Evolutionary conservation across 1,140 invertebrate species (phyloP).

Genomic region (Streblospio benedicti): DNA sequence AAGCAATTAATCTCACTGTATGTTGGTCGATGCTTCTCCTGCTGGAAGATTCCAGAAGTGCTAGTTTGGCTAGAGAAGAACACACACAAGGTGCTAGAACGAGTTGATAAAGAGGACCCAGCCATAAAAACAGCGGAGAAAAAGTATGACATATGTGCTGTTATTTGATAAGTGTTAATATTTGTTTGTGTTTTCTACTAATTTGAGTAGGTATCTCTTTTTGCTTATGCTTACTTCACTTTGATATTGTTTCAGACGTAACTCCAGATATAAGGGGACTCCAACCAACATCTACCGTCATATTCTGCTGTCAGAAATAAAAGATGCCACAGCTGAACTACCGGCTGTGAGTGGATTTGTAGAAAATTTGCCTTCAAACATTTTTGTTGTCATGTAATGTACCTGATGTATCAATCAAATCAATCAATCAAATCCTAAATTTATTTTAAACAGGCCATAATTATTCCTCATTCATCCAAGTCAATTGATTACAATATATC

Average conservation of each 20-base stretch:
- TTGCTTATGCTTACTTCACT: background rate
- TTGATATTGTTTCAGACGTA: slow-evolving; percentile 39
- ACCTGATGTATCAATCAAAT: slow-evolving; percentile 9
- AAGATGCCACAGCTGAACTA: slow-evolving; percentile 57
- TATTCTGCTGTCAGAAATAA: slow-evolving; percentile 70
- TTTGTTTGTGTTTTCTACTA: background rate
- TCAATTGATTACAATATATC: slow-evolving; percentile 10
- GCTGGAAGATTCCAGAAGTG: slow-evolving; percentile 71
- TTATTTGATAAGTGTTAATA: background rate
- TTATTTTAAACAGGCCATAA: background rate
- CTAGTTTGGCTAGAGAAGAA: slow-evolving; percentile 70
- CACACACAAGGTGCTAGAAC: slow-evolving; percentile 57
- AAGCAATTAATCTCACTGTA: slow-evolving; percentile 66
- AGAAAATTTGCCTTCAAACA: background rate
- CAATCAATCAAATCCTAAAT: background rate
- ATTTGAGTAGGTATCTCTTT: background rate
- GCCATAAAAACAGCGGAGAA: slow-evolving; percentile 55
- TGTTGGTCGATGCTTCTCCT: slow-evolving; percentile 60
- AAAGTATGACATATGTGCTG: slow-evolving; percentile 43
- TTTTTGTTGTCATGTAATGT: background rate
- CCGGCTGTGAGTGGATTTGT: slow-evolving; percentile 44
- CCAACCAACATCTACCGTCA: slow-evolving; percentile 69
- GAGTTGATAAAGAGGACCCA: slow-evolving; percentile 56
- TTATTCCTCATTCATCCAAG: background rate
- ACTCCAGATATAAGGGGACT: slow-evolving; percentile 57